phyloP scores from a whole-genome alignment of 2,113 vertebrate genomes.

The Clarias gariepinus region DNA sequence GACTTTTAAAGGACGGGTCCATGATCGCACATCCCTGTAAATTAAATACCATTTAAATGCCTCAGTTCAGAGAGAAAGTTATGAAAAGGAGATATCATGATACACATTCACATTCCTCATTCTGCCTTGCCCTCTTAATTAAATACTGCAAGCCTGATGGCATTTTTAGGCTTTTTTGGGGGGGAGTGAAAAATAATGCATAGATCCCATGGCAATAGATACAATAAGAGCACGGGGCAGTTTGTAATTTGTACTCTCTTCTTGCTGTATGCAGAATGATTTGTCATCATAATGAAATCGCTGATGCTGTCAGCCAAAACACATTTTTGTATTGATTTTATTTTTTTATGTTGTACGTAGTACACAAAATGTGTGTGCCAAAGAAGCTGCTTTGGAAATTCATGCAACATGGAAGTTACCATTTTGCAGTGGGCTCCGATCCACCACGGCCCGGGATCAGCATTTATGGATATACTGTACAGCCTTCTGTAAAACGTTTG shows the following conservation, averaged over 20 bases:
- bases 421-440: too few relatives aligned
- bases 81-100: neutral
- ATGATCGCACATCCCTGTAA: neutral
- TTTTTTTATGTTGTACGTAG: too few relatives aligned
- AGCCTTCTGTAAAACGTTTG: too few relatives aligned
- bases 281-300: neutral
- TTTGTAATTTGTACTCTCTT: neutral
- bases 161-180: too few relatives aligned
- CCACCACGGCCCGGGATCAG: too few relatives aligned
- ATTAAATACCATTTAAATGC: neutral
- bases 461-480: too few relatives aligned
- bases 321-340: too few relatives aligned
- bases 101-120: neutral
- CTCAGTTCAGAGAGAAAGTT: neutral
- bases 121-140: neutral
- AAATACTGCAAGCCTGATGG: neutral
- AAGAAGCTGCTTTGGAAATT: too few relatives aligned
- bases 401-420: too few relatives aligned
- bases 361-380: too few relatives aligned
- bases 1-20: neutral
- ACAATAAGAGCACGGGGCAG: too few relatives aligned
- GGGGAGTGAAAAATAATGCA: neutral
- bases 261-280: neutral
- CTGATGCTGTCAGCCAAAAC: neutral
- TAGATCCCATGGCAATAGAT: neutral